phyloP scores from a whole-genome alignment of 1,140 invertebrate genomes.

The Cephus cinctus region DNA sequence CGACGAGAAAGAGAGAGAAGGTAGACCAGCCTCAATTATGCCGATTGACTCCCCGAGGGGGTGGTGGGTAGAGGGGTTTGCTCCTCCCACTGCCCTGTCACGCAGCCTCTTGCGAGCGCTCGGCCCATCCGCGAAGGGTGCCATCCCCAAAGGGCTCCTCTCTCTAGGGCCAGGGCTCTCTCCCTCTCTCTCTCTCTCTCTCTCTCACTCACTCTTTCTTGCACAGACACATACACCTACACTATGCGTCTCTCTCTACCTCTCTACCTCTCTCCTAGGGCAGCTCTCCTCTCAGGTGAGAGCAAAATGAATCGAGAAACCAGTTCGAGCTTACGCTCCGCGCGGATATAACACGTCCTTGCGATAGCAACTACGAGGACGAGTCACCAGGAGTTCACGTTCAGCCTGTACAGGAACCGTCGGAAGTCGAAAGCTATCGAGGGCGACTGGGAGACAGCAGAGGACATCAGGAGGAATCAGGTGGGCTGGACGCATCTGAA shows the following conservation, averaged over 20 bases:
- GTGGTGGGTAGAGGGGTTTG: constrained; percentile 40
- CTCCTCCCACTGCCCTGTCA: constrained; percentile 50
- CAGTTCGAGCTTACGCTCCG: too few species aligned
- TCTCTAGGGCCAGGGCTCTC: constrained; percentile 8
- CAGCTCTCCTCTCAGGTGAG: too few species aligned
- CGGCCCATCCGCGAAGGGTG: constrained; percentile 10
- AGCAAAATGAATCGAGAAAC: too few species aligned
- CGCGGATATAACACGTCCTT: too few species aligned
- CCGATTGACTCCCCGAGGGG: constrained; percentile 41
- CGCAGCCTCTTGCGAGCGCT: constrained; percentile 29
- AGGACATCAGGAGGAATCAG: too few species aligned
- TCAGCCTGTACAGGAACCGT: too few species aligned
- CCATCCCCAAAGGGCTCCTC: constrained; percentile 26
- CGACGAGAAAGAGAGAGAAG: constrained; percentile 4
- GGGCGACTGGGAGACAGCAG: too few species aligned
- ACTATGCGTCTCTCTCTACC: constrained; percentile 35
- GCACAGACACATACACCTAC: constrained; percentile 29
- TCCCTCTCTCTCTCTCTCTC: constrained; percentile 7
- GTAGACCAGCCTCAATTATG: constrained; percentile 46
- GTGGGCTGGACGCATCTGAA: too few species aligned
- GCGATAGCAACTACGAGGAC: too few species aligned
- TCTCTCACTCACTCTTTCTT: constrained; percentile 4
- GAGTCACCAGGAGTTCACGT: too few species aligned
- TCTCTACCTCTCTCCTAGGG: background rate
- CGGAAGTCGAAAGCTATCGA: too few species aligned